Base-by-base conservation (phyloP, 2,797 vertebrate genomes). In the Chaetophractus vellerosus region DNA sequence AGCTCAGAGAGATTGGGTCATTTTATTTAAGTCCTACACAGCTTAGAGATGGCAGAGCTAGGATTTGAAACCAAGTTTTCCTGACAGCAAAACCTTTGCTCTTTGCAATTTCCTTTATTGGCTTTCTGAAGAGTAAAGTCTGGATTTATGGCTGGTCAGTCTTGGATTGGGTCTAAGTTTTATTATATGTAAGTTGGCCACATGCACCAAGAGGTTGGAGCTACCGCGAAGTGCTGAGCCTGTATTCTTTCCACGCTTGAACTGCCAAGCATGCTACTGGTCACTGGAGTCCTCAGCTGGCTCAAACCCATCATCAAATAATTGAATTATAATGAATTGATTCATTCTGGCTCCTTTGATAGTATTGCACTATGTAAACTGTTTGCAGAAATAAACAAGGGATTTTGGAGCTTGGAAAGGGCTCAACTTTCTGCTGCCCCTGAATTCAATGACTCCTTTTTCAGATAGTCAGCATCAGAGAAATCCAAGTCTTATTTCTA, bases 301-400 rank as follows among this genome's bases (percentile, higher is more conserved):
- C 82, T 92, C 64, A 38, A 19, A 61, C 19, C 24, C 95, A 94
- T 96, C 90, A 85, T 97, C 96, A 97, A 98, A 97, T 98, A 98
- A 98, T 97, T 98, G 96, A 98, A 97, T 97, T 97, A 97, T 95
- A 98, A 97, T 96, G 97, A 98, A 97, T 95, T 84, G 97, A 97
- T 97, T 97, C 97, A 98, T 97, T 97, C 97, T 98, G 97, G 97
- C 96, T 97, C 95, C 14, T 88, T 90, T 83, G 55, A 93, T 97
- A 97, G 64, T 95, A 97, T 98, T 98, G 98, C 92, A 93, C 97
- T 98, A 92, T 97, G 95, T 97, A 98, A 98, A 97, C 94, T 92
- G 88, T 95, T 86, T 97, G 91, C 92, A 97, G 98, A 98, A 98
- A 97, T 98, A 98, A 98, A 98, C 96, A 98, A 86, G 86, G 90